phyloP scores from a whole-genome alignment of 2,888 invertebrate species.

The Agriopis aurantiaria region DNA sequence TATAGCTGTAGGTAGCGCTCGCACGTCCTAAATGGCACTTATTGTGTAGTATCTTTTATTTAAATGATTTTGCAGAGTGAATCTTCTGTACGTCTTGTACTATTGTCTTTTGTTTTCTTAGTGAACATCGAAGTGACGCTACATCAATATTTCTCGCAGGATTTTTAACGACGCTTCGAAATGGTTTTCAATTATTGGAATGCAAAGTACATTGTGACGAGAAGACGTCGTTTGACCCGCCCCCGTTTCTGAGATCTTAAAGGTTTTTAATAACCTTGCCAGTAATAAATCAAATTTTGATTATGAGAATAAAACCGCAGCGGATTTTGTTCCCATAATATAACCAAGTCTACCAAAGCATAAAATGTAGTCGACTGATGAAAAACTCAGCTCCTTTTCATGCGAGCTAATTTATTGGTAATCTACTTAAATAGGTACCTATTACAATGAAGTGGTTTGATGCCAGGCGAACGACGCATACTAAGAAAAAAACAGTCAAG shows the following conservation, averaged over 20 bases:
- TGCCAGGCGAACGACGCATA: slow-evolving; percentile 58
- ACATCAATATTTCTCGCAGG: neutral
- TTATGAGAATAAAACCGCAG: slow-evolving; percentile 70
- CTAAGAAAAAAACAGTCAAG: slow-evolving; percentile 21
- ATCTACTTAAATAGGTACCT: slow-evolving; percentile 70
- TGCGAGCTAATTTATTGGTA: slow-evolving; percentile 62
- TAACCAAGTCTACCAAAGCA: slow-evolving; percentile 63
- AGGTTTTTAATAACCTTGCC: slow-evolving; percentile 70
- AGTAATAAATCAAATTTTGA: slow-evolving; percentile 80
- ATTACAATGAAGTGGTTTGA: slow-evolving; percentile 76
- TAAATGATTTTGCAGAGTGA: no score
- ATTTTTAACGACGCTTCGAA: neutral
- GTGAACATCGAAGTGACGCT: no score
- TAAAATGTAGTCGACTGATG: slow-evolving; percentile 68
- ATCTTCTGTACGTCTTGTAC: no score
- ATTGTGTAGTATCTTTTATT: no score
- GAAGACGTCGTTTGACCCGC: slow-evolving; percentile 50
- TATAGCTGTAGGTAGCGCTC: no score
- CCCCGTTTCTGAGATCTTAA: slow-evolving; percentile 56
- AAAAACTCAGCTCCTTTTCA: slow-evolving; percentile 67
- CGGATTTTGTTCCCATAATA: slow-evolving; percentile 54
- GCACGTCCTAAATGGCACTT: no score
- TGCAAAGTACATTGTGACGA: slow-evolving; percentile 61
- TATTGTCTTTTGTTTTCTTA: neutral
- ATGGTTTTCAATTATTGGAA: slow-evolving; percentile 50